A percentile compares a stretch with the other conserved stretches of the same genome.
Evolutionary conservation across 2,888 invertebrate species (phyloP).

Genomic region (Xestoiulus laeticollis): DNA sequence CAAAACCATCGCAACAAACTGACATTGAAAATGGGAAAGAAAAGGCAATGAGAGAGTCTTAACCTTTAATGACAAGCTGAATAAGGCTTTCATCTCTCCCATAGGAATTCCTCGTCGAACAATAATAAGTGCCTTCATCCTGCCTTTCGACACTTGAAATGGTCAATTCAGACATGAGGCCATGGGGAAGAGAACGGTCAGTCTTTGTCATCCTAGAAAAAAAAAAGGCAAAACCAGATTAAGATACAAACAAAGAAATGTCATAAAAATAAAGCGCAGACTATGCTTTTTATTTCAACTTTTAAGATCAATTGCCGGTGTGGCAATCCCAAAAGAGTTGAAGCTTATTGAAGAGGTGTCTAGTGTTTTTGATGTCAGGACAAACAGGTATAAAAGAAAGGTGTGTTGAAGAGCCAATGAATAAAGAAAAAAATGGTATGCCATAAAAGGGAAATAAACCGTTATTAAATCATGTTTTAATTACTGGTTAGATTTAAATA

Average conservation of each 20-base stretch:
- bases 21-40: not conserved
- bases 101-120: slow-evolving; percentile 51
- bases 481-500: too few species aligned
- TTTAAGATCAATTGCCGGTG: not conserved
- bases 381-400: too few species aligned
- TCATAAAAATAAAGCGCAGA: not conserved
- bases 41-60: not conserved
- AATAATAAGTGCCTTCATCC: slow-evolving; percentile 53
- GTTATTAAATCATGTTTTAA: too few species aligned
- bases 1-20: not conserved
- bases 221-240: not conserved
- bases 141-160: slow-evolving; percentile 47
- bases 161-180: slow-evolving; percentile 51
- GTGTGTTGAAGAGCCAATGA: too few species aligned
- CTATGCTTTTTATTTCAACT: not conserved
- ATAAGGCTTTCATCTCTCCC: slow-evolving; percentile 52
- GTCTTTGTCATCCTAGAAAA: slow-evolving; percentile 45
- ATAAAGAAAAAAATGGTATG: too few species aligned
- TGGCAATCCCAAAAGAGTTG: not conserved
- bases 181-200: slow-evolving; percentile 50
- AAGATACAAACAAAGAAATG: not conserved
- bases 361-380: too few species aligned
- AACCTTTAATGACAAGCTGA: slow-evolving; percentile 50
- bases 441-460: too few species aligned
- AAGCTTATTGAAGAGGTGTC: too few species aligned